Conservation (phyloP, 2,113 vertebrate genomes). For the Xerus inauris region DNA sequence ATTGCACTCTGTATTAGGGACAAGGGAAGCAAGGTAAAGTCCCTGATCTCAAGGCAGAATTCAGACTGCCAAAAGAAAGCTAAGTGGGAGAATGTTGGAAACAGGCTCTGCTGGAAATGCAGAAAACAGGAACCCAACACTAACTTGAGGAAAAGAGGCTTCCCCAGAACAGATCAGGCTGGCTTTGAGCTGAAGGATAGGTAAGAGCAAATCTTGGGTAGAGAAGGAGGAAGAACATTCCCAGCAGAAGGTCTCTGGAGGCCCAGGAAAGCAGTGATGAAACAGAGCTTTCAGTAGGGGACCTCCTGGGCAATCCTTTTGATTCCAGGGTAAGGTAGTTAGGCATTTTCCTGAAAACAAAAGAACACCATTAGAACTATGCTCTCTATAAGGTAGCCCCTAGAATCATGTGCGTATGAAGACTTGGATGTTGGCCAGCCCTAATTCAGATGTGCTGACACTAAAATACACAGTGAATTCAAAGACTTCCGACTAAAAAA, state of each 20-base stretch:
- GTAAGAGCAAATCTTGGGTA: background rate
- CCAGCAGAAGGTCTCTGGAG: background rate
- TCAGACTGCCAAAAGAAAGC: background rate
- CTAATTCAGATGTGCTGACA: background rate
- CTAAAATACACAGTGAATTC: background rate
- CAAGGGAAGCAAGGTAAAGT: background rate
- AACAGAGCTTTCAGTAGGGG: background rate
- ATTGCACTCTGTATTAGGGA: background rate
- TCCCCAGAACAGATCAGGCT: background rate
- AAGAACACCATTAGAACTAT: background rate
- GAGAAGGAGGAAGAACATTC: background rate
- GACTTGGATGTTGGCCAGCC: background rate
- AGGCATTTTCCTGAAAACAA: background rate
- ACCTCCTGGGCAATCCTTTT: background rate
- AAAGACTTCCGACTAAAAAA: background rate
- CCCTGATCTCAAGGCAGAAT: background rate
- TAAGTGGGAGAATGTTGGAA: background rate
- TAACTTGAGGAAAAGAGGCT: background rate
- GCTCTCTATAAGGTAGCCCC: background rate
- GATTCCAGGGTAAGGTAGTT: background rate
- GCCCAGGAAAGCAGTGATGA: background rate
- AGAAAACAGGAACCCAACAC: background rate
- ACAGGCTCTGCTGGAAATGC: background rate
- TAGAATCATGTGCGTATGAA: background rate
- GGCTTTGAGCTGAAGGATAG: background rate